Evolutionary conservation across 2,113 vertebrate genomes (phyloP), one percentile per base, ranked within the genome.

Genomic region (Centropus bengalensis): DNA sequence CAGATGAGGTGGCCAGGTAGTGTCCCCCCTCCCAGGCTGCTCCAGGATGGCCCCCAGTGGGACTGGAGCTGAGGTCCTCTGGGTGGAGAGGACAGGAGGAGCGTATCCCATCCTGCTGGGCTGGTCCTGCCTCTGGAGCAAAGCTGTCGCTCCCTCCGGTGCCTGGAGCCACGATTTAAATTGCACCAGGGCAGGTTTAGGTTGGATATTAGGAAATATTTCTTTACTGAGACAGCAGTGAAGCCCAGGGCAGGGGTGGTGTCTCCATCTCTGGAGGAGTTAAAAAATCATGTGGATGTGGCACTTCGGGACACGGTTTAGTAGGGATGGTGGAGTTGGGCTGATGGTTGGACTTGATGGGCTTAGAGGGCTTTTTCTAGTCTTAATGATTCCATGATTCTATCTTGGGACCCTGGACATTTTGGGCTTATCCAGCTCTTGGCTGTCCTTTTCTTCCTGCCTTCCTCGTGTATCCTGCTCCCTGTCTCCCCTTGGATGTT

Each of bases 101-200:
- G 7, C 2, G 0, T 6, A 20, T n/a, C 36, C 55, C 45, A 22
- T 24, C 26, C 56, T 3, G 0, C 38, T 17, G n/a, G 0, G 6
- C 49, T 59, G 14, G 11, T 58, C 19, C 59, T 70, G 38, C 32
- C 55, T 51, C 8, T 0, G 9, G 33, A 33, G 9, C n/a, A 33
- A 66, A 82, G 20, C 23, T 8, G 5, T 27, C 45, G 71, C 63
- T 86, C 63, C 27, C n/a, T 79, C 42, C 81, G n/a, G 54, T 13
- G 32, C 60, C 18, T 24, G 12, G 6, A 23, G 47, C 21, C 56
- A 63, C 30, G 6, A 49, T 49, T 23, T 10, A 49, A 49, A 22
- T 11, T 49, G 47, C 21, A 10, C 21, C 47, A 49, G 47, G 47
- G 21, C 21, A 23, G 21, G 47, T 49, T 49, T 47, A 47, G 47